phyloP scores from a whole-genome alignment of 2,113 vertebrate genomes.

The Myotis davidii region DNA sequence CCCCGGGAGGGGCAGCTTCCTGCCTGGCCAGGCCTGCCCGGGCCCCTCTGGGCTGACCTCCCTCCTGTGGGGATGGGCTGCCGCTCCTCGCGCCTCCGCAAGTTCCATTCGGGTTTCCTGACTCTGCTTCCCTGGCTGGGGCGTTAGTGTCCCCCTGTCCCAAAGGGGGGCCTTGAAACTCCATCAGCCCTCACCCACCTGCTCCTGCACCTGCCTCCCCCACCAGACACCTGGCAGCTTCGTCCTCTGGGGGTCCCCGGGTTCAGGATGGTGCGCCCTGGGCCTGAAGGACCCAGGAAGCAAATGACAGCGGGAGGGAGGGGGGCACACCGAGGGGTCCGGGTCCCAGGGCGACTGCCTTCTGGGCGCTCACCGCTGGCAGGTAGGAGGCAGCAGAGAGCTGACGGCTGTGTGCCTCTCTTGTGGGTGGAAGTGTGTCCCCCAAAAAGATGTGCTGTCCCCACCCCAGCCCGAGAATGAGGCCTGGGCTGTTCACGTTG shows the following conservation, averaged over 20 bases:
- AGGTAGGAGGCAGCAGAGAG: too few species aligned
- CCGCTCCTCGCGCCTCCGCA: too few species aligned
- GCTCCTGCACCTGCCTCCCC: accelerated
- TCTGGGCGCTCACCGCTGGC: accelerated
- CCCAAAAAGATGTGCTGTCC: neutral
- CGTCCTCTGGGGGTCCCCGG: neutral
- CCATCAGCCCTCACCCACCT: accelerated
- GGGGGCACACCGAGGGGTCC: neutral
- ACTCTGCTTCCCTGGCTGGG: neutral
- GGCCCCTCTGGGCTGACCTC: neutral
- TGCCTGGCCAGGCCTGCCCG: neutral
- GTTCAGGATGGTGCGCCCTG: accelerated
- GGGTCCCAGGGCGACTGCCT: accelerated
- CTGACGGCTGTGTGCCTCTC: accelerated
- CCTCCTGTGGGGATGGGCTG: neutral
- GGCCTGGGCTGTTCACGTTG: neutral
- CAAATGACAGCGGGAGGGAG: accelerated
- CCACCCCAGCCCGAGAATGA: neutral
- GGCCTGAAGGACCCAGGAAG: neutral
- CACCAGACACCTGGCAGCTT: accelerated
- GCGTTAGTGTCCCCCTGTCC: neutral
- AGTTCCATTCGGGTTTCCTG: accelerated
- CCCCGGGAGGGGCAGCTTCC: neutral
- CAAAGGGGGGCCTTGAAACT: accelerated
- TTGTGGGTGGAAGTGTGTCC: neutral